A percentile compares a stretch with the other conserved stretches of the same genome.
Evolutionary conservation across 1,140 invertebrate species (phyloP).

Genomic region (Megathymus violae): DNA sequence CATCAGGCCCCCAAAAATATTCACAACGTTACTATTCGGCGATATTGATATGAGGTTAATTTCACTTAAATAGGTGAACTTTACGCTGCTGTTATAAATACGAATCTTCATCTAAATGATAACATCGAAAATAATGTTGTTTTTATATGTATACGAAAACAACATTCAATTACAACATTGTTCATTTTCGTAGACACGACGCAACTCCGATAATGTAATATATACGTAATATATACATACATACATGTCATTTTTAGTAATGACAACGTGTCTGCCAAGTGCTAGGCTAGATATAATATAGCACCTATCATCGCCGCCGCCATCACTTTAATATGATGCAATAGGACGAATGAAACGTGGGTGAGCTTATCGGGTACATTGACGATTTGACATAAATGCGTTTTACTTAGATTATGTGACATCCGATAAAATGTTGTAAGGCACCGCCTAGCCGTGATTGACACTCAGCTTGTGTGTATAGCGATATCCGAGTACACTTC

Average conservation of each 20-base stretch:
- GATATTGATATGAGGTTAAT: not conserved
- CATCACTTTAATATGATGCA: slow-evolving; percentile 62
- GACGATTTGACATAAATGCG: slow-evolving; percentile 80
- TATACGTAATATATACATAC: too few relatives aligned
- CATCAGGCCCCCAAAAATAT: slow-evolving; percentile 10
- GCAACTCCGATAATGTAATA: slow-evolving; percentile 44
- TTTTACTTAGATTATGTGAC: slow-evolving; percentile 78
- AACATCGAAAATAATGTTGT: not conserved
- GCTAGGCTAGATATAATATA: slow-evolving; percentile 43
- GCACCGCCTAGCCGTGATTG: slow-evolving; percentile 77
- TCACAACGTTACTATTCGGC: not conserved
- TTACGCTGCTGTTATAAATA: not conserved
- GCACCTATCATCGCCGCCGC: slow-evolving; percentile 51
- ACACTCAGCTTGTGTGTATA: slow-evolving; percentile 72
- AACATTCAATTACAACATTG: slow-evolving; percentile 27
- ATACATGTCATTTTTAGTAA: slow-evolving; percentile 55
- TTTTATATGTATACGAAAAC: slow-evolving; percentile 2
- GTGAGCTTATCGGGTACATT: slow-evolving; percentile 79
- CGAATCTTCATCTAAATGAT: not conserved
- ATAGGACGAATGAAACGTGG: slow-evolving; percentile 62
- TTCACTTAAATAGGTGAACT: not conserved
- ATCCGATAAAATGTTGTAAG: slow-evolving; percentile 77
- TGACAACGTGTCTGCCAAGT: slow-evolving; percentile 40
- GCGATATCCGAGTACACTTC: slow-evolving; percentile 65
- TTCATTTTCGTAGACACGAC: slow-evolving; percentile 23